Evolutionary conservation across 2,797 vertebrate genomes (phyloP), one percentile per base, ranked within the genome.

Genomic region (Periparus ater): DNA sequence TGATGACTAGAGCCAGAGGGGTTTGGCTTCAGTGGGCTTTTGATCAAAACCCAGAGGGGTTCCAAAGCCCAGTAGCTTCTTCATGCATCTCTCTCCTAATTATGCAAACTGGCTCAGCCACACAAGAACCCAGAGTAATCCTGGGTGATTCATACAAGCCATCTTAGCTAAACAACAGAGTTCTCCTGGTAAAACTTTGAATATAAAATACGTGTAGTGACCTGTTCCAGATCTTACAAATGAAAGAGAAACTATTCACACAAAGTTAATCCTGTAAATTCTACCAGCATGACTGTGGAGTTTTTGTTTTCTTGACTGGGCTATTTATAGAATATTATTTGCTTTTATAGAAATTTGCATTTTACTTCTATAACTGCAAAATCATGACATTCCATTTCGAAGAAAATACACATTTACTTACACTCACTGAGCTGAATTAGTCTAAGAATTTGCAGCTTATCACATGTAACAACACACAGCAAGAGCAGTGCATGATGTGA

Each of bases 231-330:
- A 79, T 87, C 40, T 85, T 51, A 77, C 65, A 92, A 93, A 63
- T 62, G 68, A 91, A 93, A 93, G 48, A 95, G 74, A 74, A 94
- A 76, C 85, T 86, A 89, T 92, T 92, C 63, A 95, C 53, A 85
- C 61, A 51, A 67, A 90, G 34, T 63, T 87, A 95, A 94, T 91
- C 53, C 58, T 87, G 54, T 85, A 91, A 89, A 96, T 85, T 94
- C 74, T 76, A 91, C 50, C 54, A 83, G 65, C 72, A 57, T 85
- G 61, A 95, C 72, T 58, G 62, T 4, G 1, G 63, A 77, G 25
- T 51, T 91, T 90, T 87, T 90, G 57, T 77, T 95, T 95, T 89
- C 68, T 88, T 68, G 61, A 72, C 55, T 45, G 29, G 34, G 81
- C 72, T 93, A 80, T 95, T 93, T 76, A 93, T 79, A 94, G 80